Percentiles rank a stretch among this genome's conserved stretches.
Conservation (phyloP, 2,113 vertebrate genomes). For the Micromys minutus region DNA sequence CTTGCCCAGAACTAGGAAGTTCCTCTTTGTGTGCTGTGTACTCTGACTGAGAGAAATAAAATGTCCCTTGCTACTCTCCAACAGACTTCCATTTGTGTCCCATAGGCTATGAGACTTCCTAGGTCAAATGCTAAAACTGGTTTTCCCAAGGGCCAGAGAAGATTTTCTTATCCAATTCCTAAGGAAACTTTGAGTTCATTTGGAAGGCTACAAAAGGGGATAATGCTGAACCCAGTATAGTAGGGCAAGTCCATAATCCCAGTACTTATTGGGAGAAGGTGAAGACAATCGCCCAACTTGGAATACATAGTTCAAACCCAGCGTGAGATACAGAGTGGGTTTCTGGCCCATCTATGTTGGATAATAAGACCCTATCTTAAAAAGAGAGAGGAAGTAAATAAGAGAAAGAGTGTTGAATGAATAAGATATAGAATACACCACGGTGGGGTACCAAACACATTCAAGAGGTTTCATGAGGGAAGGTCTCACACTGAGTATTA, state of each 20-base stretch:
- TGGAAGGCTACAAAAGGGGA: constrained; percentile 10
- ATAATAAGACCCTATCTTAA: neutral
- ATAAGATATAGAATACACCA: neutral
- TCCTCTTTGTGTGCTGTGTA: neutral
- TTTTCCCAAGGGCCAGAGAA: neutral
- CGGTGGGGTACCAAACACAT: neutral
- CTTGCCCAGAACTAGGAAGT: neutral
- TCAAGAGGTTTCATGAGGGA: neutral
- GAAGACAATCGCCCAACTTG: neutral
- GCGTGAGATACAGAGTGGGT: neutral
- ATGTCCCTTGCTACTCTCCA: neutral
- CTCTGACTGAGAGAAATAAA: constrained; percentile 1
- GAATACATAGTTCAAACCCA: neutral
- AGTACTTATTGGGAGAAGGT: neutral
- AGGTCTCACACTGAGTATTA: neutral
- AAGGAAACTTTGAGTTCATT: constrained; percentile 5
- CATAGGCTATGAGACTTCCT: neutral
- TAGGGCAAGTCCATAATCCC: neutral
- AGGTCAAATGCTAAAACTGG: neutral
- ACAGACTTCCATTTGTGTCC: neutral
- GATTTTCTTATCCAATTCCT: constrained; percentile 22
- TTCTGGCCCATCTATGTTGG: neutral
- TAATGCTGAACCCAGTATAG: neutral
- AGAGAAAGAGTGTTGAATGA: neutral
- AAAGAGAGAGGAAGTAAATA: neutral